These are phyloP conservation scores for Plestiodon gilberti DNA, from an alignment of 2,113 vertebrate genomes.

Conservation along the genomic window DNA sequence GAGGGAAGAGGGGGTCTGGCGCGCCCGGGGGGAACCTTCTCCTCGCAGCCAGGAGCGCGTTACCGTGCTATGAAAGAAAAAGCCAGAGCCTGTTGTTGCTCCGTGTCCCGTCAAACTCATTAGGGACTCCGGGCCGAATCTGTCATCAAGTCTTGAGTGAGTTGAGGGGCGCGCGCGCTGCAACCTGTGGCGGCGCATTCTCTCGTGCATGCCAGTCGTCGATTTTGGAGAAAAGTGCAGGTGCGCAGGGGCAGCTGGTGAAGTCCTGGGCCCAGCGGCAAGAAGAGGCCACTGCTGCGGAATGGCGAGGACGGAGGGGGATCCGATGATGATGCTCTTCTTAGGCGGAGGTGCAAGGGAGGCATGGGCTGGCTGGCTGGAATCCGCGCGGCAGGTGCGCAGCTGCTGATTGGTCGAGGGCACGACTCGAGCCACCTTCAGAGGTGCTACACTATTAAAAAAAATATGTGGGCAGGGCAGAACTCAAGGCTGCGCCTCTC, in stretches of 20 bases:
- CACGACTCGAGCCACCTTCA: too few species aligned
- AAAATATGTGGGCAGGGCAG: background rate
- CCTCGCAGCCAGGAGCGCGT: too few species aligned
- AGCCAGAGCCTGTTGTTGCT: background rate
- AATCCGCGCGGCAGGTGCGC: background rate
- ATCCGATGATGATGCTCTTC: too few species aligned
- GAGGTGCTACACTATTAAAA: too few species aligned
- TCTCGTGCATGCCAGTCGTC: background rate
- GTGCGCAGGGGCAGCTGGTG: background rate
- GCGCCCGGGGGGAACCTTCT: background rate
- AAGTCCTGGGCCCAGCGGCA: background rate
- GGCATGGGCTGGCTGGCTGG: too few species aligned
- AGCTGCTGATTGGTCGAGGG: background rate
- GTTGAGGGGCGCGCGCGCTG: too few species aligned
- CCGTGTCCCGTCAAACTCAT: background rate
- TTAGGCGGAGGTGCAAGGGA: too few species aligned
- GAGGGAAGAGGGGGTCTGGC: background rate
- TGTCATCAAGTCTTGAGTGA: too few species aligned
- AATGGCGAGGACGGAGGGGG: too few species aligned
- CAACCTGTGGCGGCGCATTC: background rate
- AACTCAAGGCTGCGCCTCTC: background rate
- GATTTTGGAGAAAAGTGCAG: background rate
- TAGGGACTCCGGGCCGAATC: background rate
- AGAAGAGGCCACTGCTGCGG: background rate
- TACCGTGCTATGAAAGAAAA: too few species aligned